phyloP scores from a whole-genome alignment of 2,113 vertebrate species.

The Lagopus muta region DNA sequence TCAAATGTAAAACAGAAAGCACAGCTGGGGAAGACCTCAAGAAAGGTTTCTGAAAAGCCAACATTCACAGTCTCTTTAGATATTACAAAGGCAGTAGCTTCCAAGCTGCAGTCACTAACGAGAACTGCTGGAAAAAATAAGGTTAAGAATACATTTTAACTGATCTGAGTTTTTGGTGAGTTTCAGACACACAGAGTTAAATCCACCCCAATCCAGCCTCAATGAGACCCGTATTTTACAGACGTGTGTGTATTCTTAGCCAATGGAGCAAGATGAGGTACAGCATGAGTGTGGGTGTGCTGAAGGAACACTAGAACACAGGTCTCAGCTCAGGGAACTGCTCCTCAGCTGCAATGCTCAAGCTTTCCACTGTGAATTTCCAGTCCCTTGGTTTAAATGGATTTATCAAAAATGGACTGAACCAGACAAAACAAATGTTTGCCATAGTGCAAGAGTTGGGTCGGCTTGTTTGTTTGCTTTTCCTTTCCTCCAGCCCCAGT shows the following conservation, averaged over 20 bases:
- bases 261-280: not conserved
- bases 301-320: not conserved
- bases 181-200: not conserved
- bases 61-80: not conserved
- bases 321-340: not conserved
- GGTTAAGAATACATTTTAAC: not conserved
- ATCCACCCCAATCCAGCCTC: not conserved
- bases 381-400: not conserved
- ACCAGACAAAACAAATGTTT: not conserved
- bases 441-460: not conserved
- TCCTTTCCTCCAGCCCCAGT: rapidly evolving
- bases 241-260: not conserved
- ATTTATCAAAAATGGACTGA: not conserved
- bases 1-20: slow-evolving; percentile 22
- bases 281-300: rapidly evolving
- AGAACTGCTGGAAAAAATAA: not conserved
- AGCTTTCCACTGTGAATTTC: not conserved
- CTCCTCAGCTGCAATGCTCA: not conserved
- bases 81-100: not conserved
- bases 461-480: not conserved
- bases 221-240: not conserved
- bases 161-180: not conserved
- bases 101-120: not conserved
- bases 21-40: not conserved
- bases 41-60: slow-evolving; percentile 22